Base-by-base conservation (phyloP, 2,888 invertebrate genomes). In the Mactromeris polynyma region DNA sequence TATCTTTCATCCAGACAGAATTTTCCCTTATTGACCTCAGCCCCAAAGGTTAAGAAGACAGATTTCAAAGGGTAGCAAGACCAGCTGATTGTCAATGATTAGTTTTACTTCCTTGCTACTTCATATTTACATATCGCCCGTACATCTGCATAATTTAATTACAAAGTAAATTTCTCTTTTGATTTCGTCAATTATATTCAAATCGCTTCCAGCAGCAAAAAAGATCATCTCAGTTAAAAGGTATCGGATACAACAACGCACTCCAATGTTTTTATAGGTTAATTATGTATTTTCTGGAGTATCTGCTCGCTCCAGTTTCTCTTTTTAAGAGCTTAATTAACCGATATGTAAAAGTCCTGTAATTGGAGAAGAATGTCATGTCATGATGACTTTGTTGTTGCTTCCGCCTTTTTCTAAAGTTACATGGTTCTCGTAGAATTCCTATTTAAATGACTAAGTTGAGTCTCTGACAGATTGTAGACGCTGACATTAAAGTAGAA, bases 91-190 rank as follows among this genome's bases (percentile, higher is more conserved):
- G n/a, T 19, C 36, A 36, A 26, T 58, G 58, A 51, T 81, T 38
- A 33, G 38, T 33, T 19, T 36, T 1, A 51, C 21, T 36, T n/a
- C 19, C 42, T 73, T 69, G 17, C 73, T 69, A 26, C 40, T 69
- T 42, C n/a, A 33, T 38, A 88, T 90, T 88, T 86, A 86, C 88
- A 90, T 90, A 90, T 88, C 86, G 86, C 40, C 83, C 26, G 54
- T 21, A 7, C 90, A 83, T 83, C 85, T 90, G 90, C 78, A 81
- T 77, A 31, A 81, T 81, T 85, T 40, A 84, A 78, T 81, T 81
- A 81, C 21, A 79, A 81, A 17, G 54, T 26, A 31, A 26, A 33
- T 21, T 51, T 77, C 64, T 83, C 83, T 83, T 87, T 87, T 87
- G 87, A 87, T 87, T 87, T 78, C 31, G 36, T 26, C 51, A 54